phyloP scores from a whole-genome alignment of 2,888 invertebrate species.

The Amiota communis region DNA sequence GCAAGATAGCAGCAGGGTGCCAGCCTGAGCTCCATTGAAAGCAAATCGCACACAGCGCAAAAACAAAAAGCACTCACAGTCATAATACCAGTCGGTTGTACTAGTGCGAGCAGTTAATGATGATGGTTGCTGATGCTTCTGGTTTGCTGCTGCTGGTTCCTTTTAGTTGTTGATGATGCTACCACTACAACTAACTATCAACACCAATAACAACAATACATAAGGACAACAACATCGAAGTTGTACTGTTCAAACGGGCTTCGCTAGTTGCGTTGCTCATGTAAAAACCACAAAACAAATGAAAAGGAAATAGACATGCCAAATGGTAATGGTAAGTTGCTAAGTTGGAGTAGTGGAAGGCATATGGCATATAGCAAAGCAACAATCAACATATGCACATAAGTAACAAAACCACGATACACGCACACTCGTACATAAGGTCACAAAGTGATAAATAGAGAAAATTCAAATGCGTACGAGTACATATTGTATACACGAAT shows the following conservation, averaged over 20 bases:
- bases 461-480: background rate
- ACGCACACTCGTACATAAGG: background rate
- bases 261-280: conserved; percentile 1
- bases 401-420: background rate
- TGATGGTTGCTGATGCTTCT: background rate
- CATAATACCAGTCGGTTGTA: background rate
- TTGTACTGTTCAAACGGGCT: background rate
- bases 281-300: conserved; percentile 23
- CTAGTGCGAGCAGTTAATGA: background rate
- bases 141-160: no score
- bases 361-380: no score
- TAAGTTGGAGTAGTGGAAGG: background rate
- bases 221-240: background rate
- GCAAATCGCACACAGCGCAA: background rate
- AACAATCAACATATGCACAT: background rate
- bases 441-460: background rate
- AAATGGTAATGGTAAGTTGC: background rate
- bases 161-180: background rate
- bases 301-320: conserved; percentile 20
- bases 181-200: background rate
- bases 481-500: no score
- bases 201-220: background rate
- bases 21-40: background rate
- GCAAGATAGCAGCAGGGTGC: conserved; percentile 8
- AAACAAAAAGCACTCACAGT: background rate